Percentiles rank a stretch among this genome's conserved stretches.
These are phyloP conservation scores for Coracias cyanogaster DNA, from an alignment of 2,797 vertebrate genomes.

Conservation along the genomic window DNA sequence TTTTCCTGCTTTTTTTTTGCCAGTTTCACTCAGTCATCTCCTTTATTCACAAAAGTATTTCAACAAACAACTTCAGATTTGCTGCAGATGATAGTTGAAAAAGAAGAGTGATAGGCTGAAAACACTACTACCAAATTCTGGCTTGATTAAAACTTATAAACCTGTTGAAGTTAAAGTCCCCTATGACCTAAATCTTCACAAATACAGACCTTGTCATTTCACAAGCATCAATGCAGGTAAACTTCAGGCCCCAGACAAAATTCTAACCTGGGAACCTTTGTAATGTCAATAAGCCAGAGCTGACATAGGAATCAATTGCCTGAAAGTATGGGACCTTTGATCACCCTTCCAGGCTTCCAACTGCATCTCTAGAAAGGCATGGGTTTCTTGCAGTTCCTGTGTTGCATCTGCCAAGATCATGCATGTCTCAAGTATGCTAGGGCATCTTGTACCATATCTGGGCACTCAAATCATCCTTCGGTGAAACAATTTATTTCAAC, in stretches of 20 bases:
- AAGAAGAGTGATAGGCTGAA: background rate
- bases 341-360: background rate
- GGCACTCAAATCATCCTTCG: background rate
- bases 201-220: background rate
- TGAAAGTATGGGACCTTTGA: background rate
- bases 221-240: background rate
- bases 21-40: background rate
- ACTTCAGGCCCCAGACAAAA: background rate
- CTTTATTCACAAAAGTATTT: background rate
- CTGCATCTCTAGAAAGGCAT: background rate
- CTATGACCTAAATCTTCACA: background rate
- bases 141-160: background rate
- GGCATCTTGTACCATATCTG: background rate
- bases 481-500: background rate
- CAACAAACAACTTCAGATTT: background rate
- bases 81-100: background rate
- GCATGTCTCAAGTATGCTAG: background rate
- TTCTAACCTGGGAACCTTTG: background rate
- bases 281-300: background rate
- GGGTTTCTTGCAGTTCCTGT: background rate
- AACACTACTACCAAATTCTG: background rate
- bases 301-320: background rate
- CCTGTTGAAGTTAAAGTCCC: background rate
- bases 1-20: background rate
- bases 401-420: background rate